Evolutionary conservation across 1,140 invertebrate genomes (phyloP).

Genomic region (Pantala flavescens): DNA sequence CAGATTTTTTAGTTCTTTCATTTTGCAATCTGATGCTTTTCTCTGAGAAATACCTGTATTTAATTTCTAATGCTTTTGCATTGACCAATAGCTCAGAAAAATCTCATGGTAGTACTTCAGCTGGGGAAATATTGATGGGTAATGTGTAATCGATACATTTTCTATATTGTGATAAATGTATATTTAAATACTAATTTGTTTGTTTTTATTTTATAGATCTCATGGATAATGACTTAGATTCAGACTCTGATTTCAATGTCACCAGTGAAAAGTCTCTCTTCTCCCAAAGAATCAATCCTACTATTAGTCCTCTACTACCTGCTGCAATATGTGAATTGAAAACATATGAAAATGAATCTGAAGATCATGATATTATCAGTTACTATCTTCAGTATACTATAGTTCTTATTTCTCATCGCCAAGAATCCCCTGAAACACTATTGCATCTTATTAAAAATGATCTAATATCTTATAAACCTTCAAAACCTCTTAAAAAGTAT

Average conservation of each 20-base stretch:
- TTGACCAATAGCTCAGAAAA: no score
- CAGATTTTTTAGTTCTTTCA: constrained; percentile 21
- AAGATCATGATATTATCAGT: constrained; percentile 16
- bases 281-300: constrained; percentile 12
- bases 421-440: constrained; percentile 28
- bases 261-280: neutral
- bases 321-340: constrained; percentile 28
- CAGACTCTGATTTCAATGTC: constrained; percentile 29
- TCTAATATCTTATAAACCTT: neutral
- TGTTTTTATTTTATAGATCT: constrained; percentile 16
- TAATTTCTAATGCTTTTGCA: no score
- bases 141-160: neutral
- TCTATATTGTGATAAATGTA: neutral
- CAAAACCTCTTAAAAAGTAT: neutral
- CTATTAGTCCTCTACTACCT: constrained; percentile 29
- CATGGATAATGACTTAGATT: constrained; percentile 9
- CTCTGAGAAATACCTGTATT: no score
- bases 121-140: no score
- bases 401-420: constrained; percentile 31
- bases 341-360: constrained; percentile 22
- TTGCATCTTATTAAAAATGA: constrained; percentile 23
- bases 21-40: constrained; percentile 23
- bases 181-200: neutral
- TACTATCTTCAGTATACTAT: constrained; percentile 28
- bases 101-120: no score